These are phyloP conservation scores for Monoplex corrugatus DNA, from an alignment of 2,888 invertebrate species.

Conservation along the genomic window DNA sequence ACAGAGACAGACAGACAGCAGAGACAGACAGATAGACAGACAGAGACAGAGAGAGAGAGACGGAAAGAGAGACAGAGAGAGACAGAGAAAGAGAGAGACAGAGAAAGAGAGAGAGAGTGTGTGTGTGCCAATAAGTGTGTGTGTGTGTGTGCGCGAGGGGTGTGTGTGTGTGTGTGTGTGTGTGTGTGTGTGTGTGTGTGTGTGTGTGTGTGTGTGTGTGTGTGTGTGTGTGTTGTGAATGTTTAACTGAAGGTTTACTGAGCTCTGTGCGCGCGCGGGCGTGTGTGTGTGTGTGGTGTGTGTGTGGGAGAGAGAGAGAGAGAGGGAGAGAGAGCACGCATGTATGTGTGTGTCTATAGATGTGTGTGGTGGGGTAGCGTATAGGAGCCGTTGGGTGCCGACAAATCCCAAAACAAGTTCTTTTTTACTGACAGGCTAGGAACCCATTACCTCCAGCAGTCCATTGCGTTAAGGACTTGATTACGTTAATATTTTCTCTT, in stretches of 20 bases:
- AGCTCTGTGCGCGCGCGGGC: not conserved
- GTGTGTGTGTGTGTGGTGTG: not conserved
- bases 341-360: not conserved
- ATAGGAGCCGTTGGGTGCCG: too few relatives aligned
- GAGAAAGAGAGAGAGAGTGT: not conserved
- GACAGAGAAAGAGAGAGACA: not conserved
- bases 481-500: too few relatives aligned
- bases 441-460: too few relatives aligned
- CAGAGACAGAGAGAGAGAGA: too few relatives aligned
- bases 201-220: conserved; percentile 25
- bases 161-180: conserved; percentile 10
- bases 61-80: not conserved
- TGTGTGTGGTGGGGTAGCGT: not conserved
- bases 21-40: not conserved
- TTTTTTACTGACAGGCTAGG: too few relatives aligned
- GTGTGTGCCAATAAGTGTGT: too few relatives aligned
- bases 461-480: too few relatives aligned
- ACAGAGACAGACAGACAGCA: not conserved
- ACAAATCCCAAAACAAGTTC: too few relatives aligned
- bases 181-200: not conserved
- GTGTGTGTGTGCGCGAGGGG: too few relatives aligned
- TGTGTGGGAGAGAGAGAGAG: not conserved
- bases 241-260: too few relatives aligned
- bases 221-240: conserved; percentile 3
- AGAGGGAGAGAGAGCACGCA: too few relatives aligned